Conservation (phyloP, 1,140 invertebrate species). For the Camponotus vicinus region DNA sequence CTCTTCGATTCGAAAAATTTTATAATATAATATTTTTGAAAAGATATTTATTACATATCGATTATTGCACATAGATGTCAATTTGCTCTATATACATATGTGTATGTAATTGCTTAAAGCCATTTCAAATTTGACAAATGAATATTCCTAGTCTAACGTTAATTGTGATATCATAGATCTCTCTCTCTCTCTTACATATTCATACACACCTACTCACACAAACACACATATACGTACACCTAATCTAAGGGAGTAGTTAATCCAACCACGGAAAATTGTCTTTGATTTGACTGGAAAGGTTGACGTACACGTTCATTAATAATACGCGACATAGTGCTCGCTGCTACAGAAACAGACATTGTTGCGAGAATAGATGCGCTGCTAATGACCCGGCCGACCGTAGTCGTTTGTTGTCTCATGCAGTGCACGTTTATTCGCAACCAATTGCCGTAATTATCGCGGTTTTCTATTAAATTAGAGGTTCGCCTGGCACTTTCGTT, state of each 20-base stretch:
- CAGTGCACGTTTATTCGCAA: conserved; percentile 62
- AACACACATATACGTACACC: too few species aligned
- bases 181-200: too few species aligned
- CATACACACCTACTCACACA: too few species aligned
- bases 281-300: conserved; percentile 29
- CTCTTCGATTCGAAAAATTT: too few species aligned
- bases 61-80: background rate
- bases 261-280: conserved; percentile 21
- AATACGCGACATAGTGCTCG: background rate
- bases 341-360: conserved; percentile 35
- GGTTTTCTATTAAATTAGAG: conserved; percentile 60
- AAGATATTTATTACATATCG: background rate
- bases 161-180: background rate
- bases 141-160: background rate
- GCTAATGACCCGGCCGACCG: conserved; percentile 41
- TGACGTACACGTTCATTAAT: conserved; percentile 41
- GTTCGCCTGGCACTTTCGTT: conserved; percentile 4
- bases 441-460: conserved; percentile 70
- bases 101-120: background rate
- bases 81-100: background rate
- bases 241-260: conserved; percentile 1
- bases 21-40: background rate
- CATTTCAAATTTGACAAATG: conserved; percentile 29
- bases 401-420: conserved; percentile 45
- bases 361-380: conserved; percentile 4